phyloP scores from a whole-genome alignment of 2,797 vertebrate species.

The Pitangus sulphuratus region DNA sequence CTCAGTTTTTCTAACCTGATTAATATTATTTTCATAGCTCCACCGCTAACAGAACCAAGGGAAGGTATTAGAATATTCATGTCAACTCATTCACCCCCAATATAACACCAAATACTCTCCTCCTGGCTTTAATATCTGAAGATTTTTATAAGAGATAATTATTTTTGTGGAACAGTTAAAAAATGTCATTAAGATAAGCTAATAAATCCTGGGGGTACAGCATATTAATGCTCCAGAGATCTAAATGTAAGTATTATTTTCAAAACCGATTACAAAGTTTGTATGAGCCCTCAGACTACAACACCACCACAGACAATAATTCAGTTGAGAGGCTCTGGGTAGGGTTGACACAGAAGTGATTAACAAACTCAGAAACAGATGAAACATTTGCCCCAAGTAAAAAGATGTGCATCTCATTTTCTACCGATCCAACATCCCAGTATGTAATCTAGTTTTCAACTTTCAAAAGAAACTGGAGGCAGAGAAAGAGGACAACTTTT shows the following conservation, averaged over 20 bases:
- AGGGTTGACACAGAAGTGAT: background rate
- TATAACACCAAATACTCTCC: background rate
- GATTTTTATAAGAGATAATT: background rate
- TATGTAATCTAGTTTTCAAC: background rate
- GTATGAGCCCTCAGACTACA: background rate
- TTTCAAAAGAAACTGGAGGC: background rate
- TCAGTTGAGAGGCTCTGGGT: background rate
- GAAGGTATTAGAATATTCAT: background rate
- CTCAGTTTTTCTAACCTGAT: background rate
- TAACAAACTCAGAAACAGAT: background rate
- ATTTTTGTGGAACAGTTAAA: background rate
- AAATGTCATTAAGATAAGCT: background rate
- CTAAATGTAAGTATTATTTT: background rate
- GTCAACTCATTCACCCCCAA: background rate
- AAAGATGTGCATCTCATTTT: background rate
- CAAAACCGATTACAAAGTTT: background rate
- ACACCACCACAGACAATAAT: background rate
- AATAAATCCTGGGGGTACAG: background rate
- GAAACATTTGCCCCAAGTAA: background rate
- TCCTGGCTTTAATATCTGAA: background rate
- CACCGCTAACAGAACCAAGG: background rate
- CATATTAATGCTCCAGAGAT: background rate
- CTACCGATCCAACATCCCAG: background rate
- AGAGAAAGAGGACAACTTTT: background rate
- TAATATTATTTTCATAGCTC: background rate